Evolutionary conservation across 2,797 vertebrate genomes (phyloP), one percentile per base, ranked within the genome.

Genomic region (Sebastes itinus): DNA sequence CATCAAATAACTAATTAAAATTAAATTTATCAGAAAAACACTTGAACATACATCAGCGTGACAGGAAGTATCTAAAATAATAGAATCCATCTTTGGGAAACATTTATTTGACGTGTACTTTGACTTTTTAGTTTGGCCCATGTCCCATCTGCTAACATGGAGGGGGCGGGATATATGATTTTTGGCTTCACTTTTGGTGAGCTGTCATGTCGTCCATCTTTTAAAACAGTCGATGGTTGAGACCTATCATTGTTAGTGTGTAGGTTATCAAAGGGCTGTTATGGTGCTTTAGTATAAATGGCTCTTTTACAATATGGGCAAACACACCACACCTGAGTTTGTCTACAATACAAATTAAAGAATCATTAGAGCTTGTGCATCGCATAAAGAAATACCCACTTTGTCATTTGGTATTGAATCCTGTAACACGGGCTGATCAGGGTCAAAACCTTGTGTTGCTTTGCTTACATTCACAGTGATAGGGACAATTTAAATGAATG

Each of bases 341-440:
- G 38, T 64, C 28, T 33, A 25, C 30, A 20, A 13, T 16, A 59
- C 16, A 70, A 69, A 69, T 68, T 2, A 7, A 18, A 82, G 61
- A 23, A 32, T 66, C 28, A 79, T 76, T 63, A 67, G n/a, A 75
- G 33, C 60, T 23, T 55, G 64, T 70, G 66, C 30, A 71, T 68
- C 54, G 72, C 33, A 68, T 49, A 12, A 69, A 74, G 35, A 84
- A 73, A 72, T 16, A 13, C 2, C 18, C 3, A n/a, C 18, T 78
- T 63, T 35, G 62, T 46, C 52, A 75, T 64, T 74, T 62, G 23
- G 7, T 27, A 11, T 9, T 46, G 23, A 71, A 52, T 75, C 13
- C 46, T 68, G 18, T n/a, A 72, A 78, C 54, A 66, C 27, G 49
- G 9, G 62, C 18, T 2, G 7, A 78, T 73, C 55, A 62, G 14